phyloP scores from a whole-genome alignment of 2,888 invertebrate genomes.

The Seladonia tumulorum region DNA sequence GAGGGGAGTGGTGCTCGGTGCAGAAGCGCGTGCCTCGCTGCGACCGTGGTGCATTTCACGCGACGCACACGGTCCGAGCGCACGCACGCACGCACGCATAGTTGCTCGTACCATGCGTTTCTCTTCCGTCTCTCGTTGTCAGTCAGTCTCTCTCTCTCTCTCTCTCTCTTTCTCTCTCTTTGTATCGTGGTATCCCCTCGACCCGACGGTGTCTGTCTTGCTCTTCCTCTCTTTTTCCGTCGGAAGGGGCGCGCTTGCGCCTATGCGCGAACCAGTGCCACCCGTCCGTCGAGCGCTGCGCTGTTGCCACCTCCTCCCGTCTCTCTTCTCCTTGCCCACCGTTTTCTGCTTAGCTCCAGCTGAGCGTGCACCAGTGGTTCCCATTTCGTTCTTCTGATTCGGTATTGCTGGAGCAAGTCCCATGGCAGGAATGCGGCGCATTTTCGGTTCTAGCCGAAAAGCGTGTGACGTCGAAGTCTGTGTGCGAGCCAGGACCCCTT shows the following conservation, averaged over 20 bases:
- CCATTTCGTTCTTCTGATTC: conserved; percentile 63
- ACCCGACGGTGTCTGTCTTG: conserved; percentile 23
- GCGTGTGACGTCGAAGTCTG: too few relatives aligned
- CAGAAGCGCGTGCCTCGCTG: conserved; percentile 37
- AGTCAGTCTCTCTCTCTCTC: neutral
- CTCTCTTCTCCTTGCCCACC: conserved; percentile 65
- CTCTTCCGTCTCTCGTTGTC: conserved; percentile 2
- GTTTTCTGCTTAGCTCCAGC: conserved; percentile 74
- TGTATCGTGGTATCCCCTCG: conserved; percentile 45
- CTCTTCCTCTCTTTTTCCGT: conserved; percentile 58
- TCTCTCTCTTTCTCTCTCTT: neutral
- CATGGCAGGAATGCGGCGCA: neutral
- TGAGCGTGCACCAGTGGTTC: conserved; percentile 75
- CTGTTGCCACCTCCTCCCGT: conserved; percentile 80
- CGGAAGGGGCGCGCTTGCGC: conserved; percentile 55
- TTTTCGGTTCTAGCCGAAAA: neutral
- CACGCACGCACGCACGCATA: conserved; percentile 34
- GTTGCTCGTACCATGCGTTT: conserved; percentile 13
- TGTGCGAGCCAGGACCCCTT: too few relatives aligned
- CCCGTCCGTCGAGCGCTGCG: conserved; percentile 76
- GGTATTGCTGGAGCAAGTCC: neutral
- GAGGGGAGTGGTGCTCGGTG: conserved; percentile 4
- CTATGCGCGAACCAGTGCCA: conserved; percentile 71
- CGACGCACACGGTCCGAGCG: conserved; percentile 49
- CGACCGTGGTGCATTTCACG: conserved; percentile 61